Conservation (phyloP, 2,113 vertebrate species). For the Cryptotis parvus region DNA sequence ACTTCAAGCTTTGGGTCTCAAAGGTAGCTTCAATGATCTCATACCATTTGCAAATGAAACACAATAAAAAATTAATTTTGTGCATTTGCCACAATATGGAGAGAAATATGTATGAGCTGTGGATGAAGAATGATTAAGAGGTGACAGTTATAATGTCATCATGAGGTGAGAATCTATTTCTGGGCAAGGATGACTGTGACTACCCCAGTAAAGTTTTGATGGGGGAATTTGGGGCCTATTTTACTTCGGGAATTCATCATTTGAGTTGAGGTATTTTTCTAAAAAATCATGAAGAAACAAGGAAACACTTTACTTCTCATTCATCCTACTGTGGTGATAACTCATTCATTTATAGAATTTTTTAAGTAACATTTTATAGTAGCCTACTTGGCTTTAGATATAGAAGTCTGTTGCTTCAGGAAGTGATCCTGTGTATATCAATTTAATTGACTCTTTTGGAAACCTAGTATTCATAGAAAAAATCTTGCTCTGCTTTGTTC, state of each 20-base stretch:
- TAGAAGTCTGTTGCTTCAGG: conserved; percentile 46
- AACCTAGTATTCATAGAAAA: conserved; percentile 62
- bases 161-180: not conserved
- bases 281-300: conserved; percentile 46
- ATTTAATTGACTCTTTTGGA: conserved; percentile 74
- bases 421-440: conserved; percentile 61
- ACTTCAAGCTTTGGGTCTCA: too few relatives aligned
- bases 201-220: not conserved
- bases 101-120: not conserved
- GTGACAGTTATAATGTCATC: not conserved
- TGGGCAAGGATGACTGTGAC: not conserved
- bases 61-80: too few relatives aligned
- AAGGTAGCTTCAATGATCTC: too few relatives aligned
- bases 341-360: conserved; percentile 55
- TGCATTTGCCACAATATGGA: not conserved
- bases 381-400: conserved; percentile 53
- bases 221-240: not conserved
- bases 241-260: not conserved
- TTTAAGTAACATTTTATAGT: conserved; percentile 52
- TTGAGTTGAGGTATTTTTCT: conserved; percentile 14
- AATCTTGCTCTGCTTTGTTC: conserved; percentile 75
- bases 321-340: conserved; percentile 44
- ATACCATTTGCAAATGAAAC: too few relatives aligned
- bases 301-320: not conserved
- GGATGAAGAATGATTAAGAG: not conserved